These are phyloP conservation scores for Psittacula derbiana DNA, from an alignment of 2,797 vertebrate genomes.

Conservation along the genomic window DNA sequence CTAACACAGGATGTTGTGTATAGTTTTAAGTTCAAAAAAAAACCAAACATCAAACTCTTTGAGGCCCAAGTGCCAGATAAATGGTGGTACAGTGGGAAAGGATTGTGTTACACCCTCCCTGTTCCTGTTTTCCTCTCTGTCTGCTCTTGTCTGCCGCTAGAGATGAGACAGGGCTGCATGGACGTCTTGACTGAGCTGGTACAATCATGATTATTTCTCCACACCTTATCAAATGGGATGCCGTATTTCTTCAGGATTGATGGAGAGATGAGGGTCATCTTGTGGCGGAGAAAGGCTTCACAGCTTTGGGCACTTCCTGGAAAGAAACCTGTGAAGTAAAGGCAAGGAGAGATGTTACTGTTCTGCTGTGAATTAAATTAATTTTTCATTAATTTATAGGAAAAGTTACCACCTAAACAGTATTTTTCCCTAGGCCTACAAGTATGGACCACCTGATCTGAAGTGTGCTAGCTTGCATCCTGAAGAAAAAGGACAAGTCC, in stretches of 20 bases:
- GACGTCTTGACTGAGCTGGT: not conserved
- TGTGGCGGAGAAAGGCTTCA: constrained; percentile 96
- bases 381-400: not conserved
- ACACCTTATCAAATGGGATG: constrained; percentile 95
- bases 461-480: not conserved
- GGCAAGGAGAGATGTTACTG: not conserved
- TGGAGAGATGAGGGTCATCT: constrained; percentile 98
- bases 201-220: not conserved
- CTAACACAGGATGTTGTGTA: not conserved
- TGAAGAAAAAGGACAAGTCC: not conserved
- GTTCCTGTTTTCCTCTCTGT: not conserved
- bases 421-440: not conserved
- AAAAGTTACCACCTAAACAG: not conserved
- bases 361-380: not conserved
- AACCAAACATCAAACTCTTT: not conserved
- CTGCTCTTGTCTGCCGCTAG: not conserved
- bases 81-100: not conserved
- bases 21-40: not conserved
- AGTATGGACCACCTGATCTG: not conserved
- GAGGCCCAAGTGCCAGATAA: not conserved
- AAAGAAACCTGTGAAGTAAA: constrained; percentile 87
- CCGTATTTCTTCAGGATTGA: constrained; percentile 95
- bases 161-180: not conserved
- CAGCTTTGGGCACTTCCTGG: constrained; percentile 96
- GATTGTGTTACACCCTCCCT: not conserved